Percentiles rank a stretch among this genome's conserved stretches.
Conservation (phyloP, 2,888 invertebrate genomes). For the Trachelus stipa region DNA sequence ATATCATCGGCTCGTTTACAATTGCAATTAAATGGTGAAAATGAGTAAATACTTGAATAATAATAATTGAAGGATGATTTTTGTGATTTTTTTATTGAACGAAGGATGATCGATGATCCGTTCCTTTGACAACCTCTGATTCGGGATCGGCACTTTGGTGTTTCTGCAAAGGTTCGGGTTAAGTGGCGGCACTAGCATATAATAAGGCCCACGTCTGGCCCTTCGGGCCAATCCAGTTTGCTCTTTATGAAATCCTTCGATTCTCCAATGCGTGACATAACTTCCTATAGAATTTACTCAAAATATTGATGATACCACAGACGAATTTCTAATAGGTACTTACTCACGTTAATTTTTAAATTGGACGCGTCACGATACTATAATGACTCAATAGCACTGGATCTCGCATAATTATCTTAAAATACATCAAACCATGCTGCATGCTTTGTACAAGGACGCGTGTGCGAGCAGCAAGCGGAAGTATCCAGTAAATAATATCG, state of each 20-base stretch:
- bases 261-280: conserved; percentile 24
- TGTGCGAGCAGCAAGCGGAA: neutral
- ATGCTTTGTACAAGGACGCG: neutral
- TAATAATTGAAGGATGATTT: too few relatives aligned
- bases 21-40: too few relatives aligned
- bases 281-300: neutral
- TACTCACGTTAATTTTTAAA: neutral
- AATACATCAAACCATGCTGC: neutral
- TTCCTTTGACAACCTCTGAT: neutral
- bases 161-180: conserved; percentile 21
- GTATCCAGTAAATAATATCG: neutral
- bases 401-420: neutral
- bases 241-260: conserved; percentile 35
- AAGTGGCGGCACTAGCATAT: conserved; percentile 57
- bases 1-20: too few relatives aligned
- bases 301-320: neutral
- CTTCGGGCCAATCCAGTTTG: conserved; percentile 55
- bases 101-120: neutral
- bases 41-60: too few relatives aligned
- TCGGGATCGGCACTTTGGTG: neutral
- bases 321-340: neutral
- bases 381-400: neutral
- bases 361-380: neutral
- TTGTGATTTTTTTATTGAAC: too few relatives aligned
- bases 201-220: conserved; percentile 55